Conservation (phyloP, 2,797 vertebrate species). For the Anniella stebbinsi region DNA sequence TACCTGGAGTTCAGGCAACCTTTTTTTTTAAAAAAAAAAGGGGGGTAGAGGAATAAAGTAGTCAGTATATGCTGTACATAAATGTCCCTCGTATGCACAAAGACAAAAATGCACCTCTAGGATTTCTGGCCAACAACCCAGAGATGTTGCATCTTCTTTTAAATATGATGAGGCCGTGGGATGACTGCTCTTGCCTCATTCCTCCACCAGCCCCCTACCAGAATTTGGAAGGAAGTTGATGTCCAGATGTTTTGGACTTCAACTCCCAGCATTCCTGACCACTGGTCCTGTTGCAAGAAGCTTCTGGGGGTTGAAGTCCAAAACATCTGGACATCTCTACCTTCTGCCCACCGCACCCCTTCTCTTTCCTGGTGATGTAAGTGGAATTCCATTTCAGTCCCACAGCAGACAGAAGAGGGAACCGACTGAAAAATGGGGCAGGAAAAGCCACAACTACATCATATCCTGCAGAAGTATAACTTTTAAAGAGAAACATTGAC, state of each 20-base stretch:
- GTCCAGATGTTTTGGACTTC: too few species aligned
- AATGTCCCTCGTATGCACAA: background rate
- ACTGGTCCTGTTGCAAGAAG: too few species aligned
- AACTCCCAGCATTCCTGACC: too few species aligned
- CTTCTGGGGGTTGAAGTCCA: too few species aligned
- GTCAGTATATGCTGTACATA: background rate
- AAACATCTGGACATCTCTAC: too few species aligned
- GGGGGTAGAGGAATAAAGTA: background rate
- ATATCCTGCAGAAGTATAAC: too few species aligned
- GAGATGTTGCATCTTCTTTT: too few species aligned
- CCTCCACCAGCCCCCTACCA: background rate
- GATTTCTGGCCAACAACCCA: background rate
- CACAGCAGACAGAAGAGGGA: background rate
- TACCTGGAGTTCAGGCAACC: conserved; percentile 41
- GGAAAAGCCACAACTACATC: background rate
- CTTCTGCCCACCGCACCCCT: too few species aligned
- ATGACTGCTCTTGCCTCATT: background rate
- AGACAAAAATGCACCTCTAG: background rate
- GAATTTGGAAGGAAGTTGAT: too few species aligned
- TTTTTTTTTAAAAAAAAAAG: background rate
- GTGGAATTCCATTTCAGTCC: background rate
- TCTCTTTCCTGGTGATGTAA: background rate
- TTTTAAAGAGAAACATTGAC: background rate
- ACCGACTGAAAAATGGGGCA: too few species aligned
- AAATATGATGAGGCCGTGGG: background rate